Base-by-base conservation (phyloP, 2,888 invertebrate genomes). In the Drosophila neoperkinsi region DNA sequence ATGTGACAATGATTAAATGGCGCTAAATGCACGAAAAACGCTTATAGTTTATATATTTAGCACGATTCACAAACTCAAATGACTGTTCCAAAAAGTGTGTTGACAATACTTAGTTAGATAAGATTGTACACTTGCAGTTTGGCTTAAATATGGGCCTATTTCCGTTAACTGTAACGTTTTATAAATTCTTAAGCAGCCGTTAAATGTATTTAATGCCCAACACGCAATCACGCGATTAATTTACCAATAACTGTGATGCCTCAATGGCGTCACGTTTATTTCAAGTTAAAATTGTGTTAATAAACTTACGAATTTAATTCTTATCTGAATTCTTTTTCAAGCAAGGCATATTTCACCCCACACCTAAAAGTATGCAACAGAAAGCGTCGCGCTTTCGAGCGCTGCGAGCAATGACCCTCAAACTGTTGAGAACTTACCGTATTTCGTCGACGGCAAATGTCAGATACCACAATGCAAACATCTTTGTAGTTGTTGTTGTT, bases 381-480 rank as follows among this genome's bases (percentile, higher is more conserved):
- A 66, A 41, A 28, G 3, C 11, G 0, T 0, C 0, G 4, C 9
- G 49, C 1, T 41, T 30, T n/a, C 36, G 1, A 34, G 13, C 34
- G 4, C 34, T 34, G 10, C 11, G 31, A 10, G 18, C 71, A 59
- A 33, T 65, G 30, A 3, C 28, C 36, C 9, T 46, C 53, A 78
- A 78, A 78, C 78, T 71, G 62, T 68, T 36, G 13, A 6, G 10
- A 55, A 92, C 93, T 93, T 79, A 93, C 93, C 93, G 91, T 73
- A 93, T 82, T 81, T 93, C 93, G 49, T 92, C 92, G 71, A 93
- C 85, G 59, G 93, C 93, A 73, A 93, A 86, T 52, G 93, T 91
- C 69, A 93, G 79, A 84, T 93, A 93, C 93, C 93, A 93, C 81
- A 93, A 86, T 67, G 93, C 93, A 82, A 93, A 93, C 93, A 93